Evolutionary conservation across 2,888 invertebrate genomes (phyloP), one percentile per base, ranked within the genome.

Genomic region (Ypsolopha sequella): DNA sequence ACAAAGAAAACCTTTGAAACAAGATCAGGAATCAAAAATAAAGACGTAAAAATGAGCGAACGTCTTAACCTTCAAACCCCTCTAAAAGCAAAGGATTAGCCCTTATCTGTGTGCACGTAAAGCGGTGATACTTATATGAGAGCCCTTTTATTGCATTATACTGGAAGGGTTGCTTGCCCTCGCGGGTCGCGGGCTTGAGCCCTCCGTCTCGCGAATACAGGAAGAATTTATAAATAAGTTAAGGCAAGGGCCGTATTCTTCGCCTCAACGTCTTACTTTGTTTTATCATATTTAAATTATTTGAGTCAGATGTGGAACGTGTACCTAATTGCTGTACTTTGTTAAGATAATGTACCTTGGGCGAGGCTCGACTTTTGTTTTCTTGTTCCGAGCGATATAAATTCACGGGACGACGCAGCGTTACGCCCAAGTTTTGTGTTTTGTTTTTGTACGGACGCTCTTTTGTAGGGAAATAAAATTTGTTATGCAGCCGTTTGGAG

Each of bases 281-380:
- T 86, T 86, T 84, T 86, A 86, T 86, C 85, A 86, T 85, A 86
- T 86, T 86, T 85, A 86, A 86, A 85, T 85, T 85, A 85, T 85
- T 82, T 80, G 76, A 86, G 85, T 85, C 80, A 85, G 84, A 85
- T 85, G 85, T 85, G 80, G 84, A 86, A 86, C 85, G 85, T 86
- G 86, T 85, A 85, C 84, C 78, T 85, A 86, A 86, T 85, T 86
- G 86, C 85, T 75, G 80, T 85, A 85, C 86, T 86, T 86, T 86
- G 84, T 85, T 84, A 82, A 85, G 85, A 85, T 85, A 86, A 86
- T 86, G 85, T 86, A 86, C 86, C 86, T 85, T 78, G 79, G 85
- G 84, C 81, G 75, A 78, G 75, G 71, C 76, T 84, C 80, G 78
- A 85, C 85, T 85, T 86, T 85, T 85, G 86, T 85, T 82, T 86